Evolutionary conservation across 2,888 invertebrate species (phyloP).

Genomic region (Formica aserva): DNA sequence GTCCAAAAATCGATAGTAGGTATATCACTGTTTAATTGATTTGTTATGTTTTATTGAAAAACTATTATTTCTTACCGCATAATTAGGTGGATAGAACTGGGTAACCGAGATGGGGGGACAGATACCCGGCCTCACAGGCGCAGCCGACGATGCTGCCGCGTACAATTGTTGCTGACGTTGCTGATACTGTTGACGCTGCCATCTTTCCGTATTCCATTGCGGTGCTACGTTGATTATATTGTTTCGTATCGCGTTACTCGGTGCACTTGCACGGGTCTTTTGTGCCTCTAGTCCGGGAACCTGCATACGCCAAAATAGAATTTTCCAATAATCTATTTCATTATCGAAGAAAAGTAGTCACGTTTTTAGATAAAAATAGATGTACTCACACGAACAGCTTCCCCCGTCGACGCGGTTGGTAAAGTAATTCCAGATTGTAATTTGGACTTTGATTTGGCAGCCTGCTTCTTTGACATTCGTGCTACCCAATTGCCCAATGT

Average conservation of each 20-base stretch:
- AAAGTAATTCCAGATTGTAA: conserved; percentile 34
- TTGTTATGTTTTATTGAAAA: background rate
- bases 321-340: background rate
- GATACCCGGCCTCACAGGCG: conserved; percentile 65
- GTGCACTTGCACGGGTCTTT: conserved; percentile 51
- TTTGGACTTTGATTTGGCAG: conserved; percentile 58
- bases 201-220: conserved; percentile 71
- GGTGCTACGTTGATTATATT: conserved; percentile 64
- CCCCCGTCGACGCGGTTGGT: conserved; percentile 42
- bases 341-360: background rate
- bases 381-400: conserved; percentile 49
- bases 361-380: background rate
- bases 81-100: conserved; percentile 75
- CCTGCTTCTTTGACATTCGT: conserved; percentile 70
- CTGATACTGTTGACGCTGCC: conserved; percentile 65
- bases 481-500: conserved; percentile 81
- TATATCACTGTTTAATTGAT: too few relatives aligned
- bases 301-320: conserved; percentile 30
- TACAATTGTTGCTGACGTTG: conserved; percentile 66
- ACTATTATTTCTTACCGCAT: conserved; percentile 71
- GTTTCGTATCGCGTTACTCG: conserved; percentile 39
- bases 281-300: conserved; percentile 58
- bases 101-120: conserved; percentile 72
- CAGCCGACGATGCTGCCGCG: conserved; percentile 56
- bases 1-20: too few relatives aligned